phyloP scores from a whole-genome alignment of 2,113 vertebrate genomes.

The Semicossyphus pulcher region DNA sequence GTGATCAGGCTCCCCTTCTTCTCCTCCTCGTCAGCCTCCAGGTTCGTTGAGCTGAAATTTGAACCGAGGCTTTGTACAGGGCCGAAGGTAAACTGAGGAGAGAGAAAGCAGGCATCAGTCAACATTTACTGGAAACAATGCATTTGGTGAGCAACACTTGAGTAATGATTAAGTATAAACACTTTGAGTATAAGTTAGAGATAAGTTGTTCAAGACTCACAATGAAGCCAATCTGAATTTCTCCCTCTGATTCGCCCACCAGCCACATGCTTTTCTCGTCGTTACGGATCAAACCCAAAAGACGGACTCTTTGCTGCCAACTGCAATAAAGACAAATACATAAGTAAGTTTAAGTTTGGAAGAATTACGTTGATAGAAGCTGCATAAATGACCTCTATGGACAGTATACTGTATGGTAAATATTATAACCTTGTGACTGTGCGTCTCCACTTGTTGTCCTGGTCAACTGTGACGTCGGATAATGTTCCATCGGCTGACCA shows the following conservation, averaged over 20 bases:
- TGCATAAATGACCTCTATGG: background rate
- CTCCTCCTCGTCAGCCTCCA: background rate
- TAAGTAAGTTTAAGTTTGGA: background rate
- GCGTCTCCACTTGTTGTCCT: accelerated
- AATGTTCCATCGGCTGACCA: accelerated
- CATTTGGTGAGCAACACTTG: no score
- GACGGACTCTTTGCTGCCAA: accelerated
- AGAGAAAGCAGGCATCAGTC: background rate
- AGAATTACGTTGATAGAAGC: background rate
- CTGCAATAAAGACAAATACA: conserved; percentile 45
- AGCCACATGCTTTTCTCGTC: conserved; percentile 78
- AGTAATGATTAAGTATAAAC: background rate
- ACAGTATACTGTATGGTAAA: no score
- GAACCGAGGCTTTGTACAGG: accelerated
- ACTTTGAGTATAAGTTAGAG: background rate
- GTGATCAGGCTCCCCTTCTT: conserved; percentile 40
- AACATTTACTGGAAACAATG: background rate
- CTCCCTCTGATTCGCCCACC: background rate
- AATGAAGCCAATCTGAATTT: conserved; percentile 48
- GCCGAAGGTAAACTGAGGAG: conserved; percentile 64
- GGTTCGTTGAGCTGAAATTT: background rate
- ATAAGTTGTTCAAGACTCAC: conserved; percentile 57
- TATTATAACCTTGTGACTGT: background rate
- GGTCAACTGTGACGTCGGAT: accelerated
- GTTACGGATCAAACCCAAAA: conserved; percentile 40